Evolutionary conservation across 1,140 invertebrate genomes (phyloP).

Genomic region (Sitodiplosis mosellana): DNA sequence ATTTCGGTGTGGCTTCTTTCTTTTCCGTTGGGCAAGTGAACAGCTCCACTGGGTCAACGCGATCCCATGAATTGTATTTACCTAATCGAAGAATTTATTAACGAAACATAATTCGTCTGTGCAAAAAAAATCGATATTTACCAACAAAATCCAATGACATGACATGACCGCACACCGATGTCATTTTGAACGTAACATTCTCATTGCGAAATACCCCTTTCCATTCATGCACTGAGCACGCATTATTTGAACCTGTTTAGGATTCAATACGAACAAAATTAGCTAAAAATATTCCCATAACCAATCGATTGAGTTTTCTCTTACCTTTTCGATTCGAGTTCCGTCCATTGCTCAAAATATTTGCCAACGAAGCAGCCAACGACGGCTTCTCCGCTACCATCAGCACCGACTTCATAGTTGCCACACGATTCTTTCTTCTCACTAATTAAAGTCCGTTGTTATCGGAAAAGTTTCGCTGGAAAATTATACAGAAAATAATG

Average conservation of each 20-base stretch:
- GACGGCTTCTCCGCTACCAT: slow-evolving; percentile 99
- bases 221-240: slow-evolving; percentile 90
- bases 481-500: no score
- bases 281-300: no score
- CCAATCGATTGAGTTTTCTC: no score
- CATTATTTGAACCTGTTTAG: slow-evolving; percentile 61
- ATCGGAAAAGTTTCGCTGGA: no score
- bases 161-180: slow-evolving; percentile 96
- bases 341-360: slow-evolving; percentile 81
- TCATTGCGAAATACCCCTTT: slow-evolving; percentile 59
- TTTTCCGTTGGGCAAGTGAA: slow-evolving; percentile 89
- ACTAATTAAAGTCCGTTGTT: no score
- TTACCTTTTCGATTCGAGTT: slow-evolving; percentile 70
- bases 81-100: neutral
- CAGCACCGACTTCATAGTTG: slow-evolving; percentile 71
- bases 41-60: slow-evolving; percentile 89
- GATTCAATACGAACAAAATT: neutral
- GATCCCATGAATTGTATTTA: slow-evolving; percentile 97
- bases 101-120: no score
- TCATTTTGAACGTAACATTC: slow-evolving; percentile 77
- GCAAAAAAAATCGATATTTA: neutral
- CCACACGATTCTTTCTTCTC: no score
- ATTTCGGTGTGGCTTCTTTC: slow-evolving; percentile 87
- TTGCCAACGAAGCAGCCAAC: slow-evolving; percentile 82
- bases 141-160: slow-evolving; percentile 89